Evolutionary conservation across 92 coral and sea anemone genomes (phyloP).

Genomic region (Bergia sp.): DNA sequence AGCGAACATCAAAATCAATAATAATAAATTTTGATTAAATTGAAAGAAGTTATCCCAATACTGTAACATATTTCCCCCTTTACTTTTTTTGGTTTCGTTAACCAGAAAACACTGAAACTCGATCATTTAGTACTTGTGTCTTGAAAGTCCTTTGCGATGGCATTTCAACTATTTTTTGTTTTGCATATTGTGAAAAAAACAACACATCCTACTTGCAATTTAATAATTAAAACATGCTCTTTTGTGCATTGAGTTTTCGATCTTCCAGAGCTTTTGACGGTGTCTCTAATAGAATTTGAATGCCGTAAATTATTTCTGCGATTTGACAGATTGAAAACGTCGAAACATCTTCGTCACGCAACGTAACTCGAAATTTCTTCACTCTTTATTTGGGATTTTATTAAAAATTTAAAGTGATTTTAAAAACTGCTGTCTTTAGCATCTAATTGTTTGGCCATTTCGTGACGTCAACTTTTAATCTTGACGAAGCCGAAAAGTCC

Average conservation of each 20-base stretch:
- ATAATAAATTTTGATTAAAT: neutral
- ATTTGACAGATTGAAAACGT: neutral
- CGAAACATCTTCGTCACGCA: neutral
- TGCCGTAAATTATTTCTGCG: neutral
- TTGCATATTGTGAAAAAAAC: neutral
- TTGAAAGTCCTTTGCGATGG: neutral
- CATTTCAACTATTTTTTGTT: neutral
- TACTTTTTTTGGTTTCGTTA: neutral
- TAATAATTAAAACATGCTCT: neutral
- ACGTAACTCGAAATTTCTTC: neutral
- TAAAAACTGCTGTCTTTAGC: neutral
- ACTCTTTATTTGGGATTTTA: neutral
- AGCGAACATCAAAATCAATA: neutral
- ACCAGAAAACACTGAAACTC: neutral
- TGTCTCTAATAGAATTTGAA: neutral
- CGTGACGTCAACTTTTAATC: conserved; percentile 2
- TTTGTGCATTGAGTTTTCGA: neutral
- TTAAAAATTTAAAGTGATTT: too few species aligned
- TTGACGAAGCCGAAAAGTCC: neutral
- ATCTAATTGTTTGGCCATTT: neutral
- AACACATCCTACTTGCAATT: neutral
- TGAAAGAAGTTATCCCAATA: neutral
- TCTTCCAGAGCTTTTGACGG: neutral
- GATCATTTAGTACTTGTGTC: too few species aligned
- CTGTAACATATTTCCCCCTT: neutral